Percentiles rank a stretch among this genome's conserved stretches.
phyloP scores from a whole-genome alignment of 2,113 vertebrate genomes.

The Alaudala cheleensis region DNA sequence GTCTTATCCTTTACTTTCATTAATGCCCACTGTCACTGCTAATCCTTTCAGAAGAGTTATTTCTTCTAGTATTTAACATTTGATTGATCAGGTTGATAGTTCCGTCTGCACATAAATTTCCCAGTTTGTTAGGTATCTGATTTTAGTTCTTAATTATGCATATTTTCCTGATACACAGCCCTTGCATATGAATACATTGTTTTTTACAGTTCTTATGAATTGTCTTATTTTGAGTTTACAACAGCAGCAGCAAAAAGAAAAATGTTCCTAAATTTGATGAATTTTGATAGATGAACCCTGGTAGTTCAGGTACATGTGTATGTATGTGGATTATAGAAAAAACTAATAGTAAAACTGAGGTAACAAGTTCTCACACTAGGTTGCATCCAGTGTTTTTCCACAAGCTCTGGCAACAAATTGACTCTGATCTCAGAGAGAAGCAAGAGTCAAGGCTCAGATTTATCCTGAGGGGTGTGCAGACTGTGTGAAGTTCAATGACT shows the following conservation, averaged over 20 bases:
- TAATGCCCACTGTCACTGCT: not conserved
- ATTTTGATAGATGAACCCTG: not conserved
- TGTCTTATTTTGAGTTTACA: not conserved
- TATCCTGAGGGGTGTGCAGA: not conserved
- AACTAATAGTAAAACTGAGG: not conserved
- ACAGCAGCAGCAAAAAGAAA: not conserved
- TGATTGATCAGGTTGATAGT: not conserved
- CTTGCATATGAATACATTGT: not conserved
- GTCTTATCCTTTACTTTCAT: not conserved
- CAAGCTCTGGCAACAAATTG: not conserved
- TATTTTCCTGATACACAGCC: not conserved
- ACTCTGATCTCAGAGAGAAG: not conserved
- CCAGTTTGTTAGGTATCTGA: not conserved
- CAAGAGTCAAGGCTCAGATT: not conserved
- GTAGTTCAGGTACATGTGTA: not conserved
- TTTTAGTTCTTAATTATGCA: not conserved
- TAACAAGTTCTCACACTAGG: not conserved
- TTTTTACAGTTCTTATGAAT: not conserved
- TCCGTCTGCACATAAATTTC: not conserved
- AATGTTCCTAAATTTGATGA: not conserved
- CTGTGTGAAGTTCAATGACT: not conserved
- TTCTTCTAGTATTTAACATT: not conserved
- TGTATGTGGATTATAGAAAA: not conserved
- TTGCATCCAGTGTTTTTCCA: not conserved
- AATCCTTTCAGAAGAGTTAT: not conserved